phyloP scores from a whole-genome alignment of 2,888 invertebrate species.

The Harmothoe impar region DNA sequence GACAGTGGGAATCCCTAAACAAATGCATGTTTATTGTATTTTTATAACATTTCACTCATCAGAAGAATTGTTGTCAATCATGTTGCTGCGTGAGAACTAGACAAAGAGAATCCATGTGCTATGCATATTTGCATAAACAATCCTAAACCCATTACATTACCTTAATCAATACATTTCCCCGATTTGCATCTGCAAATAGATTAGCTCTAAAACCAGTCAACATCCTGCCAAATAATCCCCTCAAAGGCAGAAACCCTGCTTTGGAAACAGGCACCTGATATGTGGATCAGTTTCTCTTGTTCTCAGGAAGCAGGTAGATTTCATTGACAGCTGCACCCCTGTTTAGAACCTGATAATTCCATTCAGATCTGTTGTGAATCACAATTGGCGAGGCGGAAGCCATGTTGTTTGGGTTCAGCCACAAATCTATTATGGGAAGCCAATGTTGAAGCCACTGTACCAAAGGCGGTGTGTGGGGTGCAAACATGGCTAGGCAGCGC shows the following conservation, averaged over 20 bases:
- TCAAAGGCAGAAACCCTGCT: neutral
- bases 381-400: neutral
- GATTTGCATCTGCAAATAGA: slow-evolving; percentile 18
- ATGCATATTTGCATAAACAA: neutral
- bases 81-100: no score
- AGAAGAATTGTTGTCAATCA: no score
- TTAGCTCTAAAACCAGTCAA: neutral
- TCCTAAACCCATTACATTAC: neutral
- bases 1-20: no score
- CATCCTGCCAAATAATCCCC: neutral
- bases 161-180: neutral
- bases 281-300: slow-evolving; percentile 25
- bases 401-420: neutral
- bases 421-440: slow-evolving; percentile 1
- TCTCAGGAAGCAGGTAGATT: slow-evolving; percentile 14
- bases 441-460: neutral
- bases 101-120: neutral
- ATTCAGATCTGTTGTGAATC: neutral
- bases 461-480: neutral
- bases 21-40: no score
- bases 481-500: neutral
- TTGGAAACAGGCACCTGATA: neutral
- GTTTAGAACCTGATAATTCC: slow-evolving; percentile 36
- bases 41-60: no score
- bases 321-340: neutral